Evolutionary conservation across 1,140 invertebrate genomes (phyloP), one percentile per base, ranked within the genome.

Genomic region (Zaprionus tsacasi): DNA sequence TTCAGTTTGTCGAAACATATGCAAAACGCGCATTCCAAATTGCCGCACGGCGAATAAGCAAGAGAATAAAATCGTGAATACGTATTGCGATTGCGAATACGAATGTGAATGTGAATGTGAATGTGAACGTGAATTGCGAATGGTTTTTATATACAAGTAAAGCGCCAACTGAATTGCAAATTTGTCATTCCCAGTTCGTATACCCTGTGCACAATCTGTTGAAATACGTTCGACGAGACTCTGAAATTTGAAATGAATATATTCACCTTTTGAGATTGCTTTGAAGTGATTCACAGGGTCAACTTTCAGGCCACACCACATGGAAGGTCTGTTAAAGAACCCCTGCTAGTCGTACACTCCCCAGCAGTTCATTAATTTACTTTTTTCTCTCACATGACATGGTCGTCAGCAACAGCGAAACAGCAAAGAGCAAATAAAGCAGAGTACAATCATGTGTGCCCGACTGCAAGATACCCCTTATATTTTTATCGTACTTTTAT

Each of bases 1-100:
- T n/a, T 70, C 59, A 59, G 66, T 21, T 67, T 63, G 58, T 13
- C 54, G 55, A 61, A 74, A 74, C 71, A 74, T 74, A 74, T 74
- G 71, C 71, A 74, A 74, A 73, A 60, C 56, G 70, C 67, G 66
- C 59, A 70, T 75, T 58, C 50, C 54, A 27, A 63, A 75, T 75
- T 64, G 72, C 70, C 43, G 70, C 61, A 59, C 66, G 35, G 35
- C 72, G 30, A 75, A 75, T 57, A 40, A 69, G 65, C 65, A 57
- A 36, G 36, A 13, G 56, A 66, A 67, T 67, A 61, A 69, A 60
- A 48, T 59, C 59, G 17, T 30, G 56, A 25, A 68, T 35, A 36
- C 55, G 35, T 15, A 58, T 58, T 54, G 36, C 13, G 50, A 64
- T 17, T 63, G 36, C 21, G 27, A 3, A n/a, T n/a, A n/a, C n/a